Percentiles rank a stretch among this genome's conserved stretches.
phyloP scores from a whole-genome alignment of 2,888 invertebrate genomes.

The Tenthredo livida region DNA sequence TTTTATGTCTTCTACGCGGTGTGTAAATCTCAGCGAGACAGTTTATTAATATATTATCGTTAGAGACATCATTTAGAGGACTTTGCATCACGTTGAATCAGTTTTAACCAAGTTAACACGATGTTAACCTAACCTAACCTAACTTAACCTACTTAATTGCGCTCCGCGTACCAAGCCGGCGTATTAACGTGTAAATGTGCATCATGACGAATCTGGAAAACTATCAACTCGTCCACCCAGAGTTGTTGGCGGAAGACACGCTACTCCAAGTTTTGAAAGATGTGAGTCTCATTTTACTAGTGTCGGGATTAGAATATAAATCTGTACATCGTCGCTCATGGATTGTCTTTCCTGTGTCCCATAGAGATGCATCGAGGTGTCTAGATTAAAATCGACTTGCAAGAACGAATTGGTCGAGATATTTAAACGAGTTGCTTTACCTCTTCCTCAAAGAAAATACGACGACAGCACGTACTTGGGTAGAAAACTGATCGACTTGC shows the following conservation, averaged over 20 bases:
- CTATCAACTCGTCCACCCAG: conserved; percentile 66
- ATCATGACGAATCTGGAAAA: conserved; percentile 50
- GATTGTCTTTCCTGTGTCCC: neutral
- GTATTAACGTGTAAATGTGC: neutral
- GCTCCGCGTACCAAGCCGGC: neutral
- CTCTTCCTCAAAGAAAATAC: conserved; percentile 68
- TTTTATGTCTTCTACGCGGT: too few species aligned
- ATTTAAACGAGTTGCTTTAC: conserved; percentile 70
- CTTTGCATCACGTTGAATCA: too few species aligned
- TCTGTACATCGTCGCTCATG: neutral
- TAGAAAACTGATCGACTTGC: conserved; percentile 61
- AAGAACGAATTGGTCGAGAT: conserved; percentile 70
- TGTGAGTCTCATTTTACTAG: conserved; percentile 62
- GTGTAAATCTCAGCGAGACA: too few species aligned
- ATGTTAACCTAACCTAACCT: neutral
- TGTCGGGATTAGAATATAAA: neutral
- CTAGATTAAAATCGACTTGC: conserved; percentile 61
- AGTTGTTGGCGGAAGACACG: conserved; percentile 67
- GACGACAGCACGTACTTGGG: conserved; percentile 60
- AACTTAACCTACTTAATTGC: neutral
- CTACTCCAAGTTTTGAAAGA: conserved; percentile 68
- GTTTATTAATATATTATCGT: too few species aligned
- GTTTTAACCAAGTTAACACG: too few species aligned
- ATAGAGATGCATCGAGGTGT: conserved; percentile 71
- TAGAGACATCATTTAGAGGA: too few species aligned